Evolutionary conservation across 2,797 vertebrate species (phyloP).

Genomic region (Anguilla anguilla): DNA sequence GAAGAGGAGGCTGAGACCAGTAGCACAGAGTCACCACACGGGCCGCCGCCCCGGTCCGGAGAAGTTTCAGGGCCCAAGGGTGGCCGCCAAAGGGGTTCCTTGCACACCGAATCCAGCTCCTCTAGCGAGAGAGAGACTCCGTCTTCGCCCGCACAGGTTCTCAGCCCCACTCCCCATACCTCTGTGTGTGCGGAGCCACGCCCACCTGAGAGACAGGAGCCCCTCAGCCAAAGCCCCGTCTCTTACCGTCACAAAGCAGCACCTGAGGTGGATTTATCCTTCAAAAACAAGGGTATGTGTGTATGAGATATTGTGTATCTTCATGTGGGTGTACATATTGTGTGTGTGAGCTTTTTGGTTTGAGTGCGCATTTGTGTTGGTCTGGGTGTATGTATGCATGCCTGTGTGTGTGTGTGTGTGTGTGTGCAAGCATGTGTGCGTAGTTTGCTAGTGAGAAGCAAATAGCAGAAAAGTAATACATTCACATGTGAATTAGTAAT

Average conservation of each 20-base stretch:
- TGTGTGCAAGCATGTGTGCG: constrained; percentile 53
- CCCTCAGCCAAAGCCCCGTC: constrained; percentile 62
- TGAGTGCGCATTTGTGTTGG: not conserved
- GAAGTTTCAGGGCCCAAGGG: constrained; percentile 55
- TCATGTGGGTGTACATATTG: not conserved
- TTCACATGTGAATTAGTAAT: not conserved
- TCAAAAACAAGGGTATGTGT: constrained; percentile 73
- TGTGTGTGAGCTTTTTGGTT: not conserved
- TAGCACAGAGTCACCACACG: constrained; percentile 43
- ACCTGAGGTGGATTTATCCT: constrained; percentile 63
- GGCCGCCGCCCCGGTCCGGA: constrained; percentile 48
- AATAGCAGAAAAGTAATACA: not conserved
- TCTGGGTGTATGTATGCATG: constrained; percentile 58
- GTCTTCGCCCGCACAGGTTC: constrained; percentile 42
- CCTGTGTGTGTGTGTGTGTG: not conserved
- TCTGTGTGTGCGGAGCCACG: constrained; percentile 39
- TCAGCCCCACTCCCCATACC: constrained; percentile 54
- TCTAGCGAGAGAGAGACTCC: constrained; percentile 70
- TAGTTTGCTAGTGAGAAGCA: not conserved
- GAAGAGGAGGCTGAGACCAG: constrained; percentile 59
- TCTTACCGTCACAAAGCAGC: constrained; percentile 73
- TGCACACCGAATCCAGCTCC: constrained; percentile 62
- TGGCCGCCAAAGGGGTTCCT: constrained; percentile 41
- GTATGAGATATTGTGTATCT: not conserved
- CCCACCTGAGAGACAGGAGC: constrained; percentile 51